Base-by-base conservation (phyloP, 2,888 invertebrate genomes). In the Ormyrus pomaceus region DNA sequence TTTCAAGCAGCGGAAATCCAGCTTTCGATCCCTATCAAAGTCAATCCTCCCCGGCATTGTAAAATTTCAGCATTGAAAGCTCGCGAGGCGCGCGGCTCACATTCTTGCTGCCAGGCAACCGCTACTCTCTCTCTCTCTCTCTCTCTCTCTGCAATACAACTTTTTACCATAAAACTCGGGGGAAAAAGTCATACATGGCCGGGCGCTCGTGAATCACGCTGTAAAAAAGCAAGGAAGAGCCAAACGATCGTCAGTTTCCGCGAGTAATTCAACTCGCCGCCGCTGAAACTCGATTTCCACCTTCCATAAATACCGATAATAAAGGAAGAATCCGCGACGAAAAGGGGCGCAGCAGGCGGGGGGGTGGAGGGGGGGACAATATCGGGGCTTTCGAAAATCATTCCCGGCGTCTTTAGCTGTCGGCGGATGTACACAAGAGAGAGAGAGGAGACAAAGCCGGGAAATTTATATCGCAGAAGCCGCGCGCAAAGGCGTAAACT, bases 211-310 rank as follows among this genome's bases (percentile, higher is more conserved):
- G 34, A 34, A 34, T 34, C 34, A 34, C 34, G 34, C 4, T 34
- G 34, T 34, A 34, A 34, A 34, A 34, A 34, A 34, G 34, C 34
- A 34, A 34, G 34, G 34, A 45, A 62, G 48, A 58, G 65, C 65
- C 70, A 64, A 71, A 71, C 77, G 70, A 70, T 65, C 58, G 56
- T 45, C 19, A 10, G 66, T 62, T 79, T 68, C 79, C 79, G 68
- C 68, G 51, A 51, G 62, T 69, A 72, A 79, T 74, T 69, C 69
- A 68, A 9, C 13, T 13, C n/a, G 53, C 46, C 46, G 3, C 19
- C 58, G 55, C 48, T 34, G 75, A 59, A 70, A 77, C 61, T 78
- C 78, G 78, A 78, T 78, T 56, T 51, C 62, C 34, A 6, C 48
- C 19, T 11, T 6, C 50, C 76, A 69, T 69, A 69, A 69, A 76